These are phyloP conservation scores for Dryococelus australis DNA, from an alignment of 2,888 invertebrate species.

Conservation along the genomic window DNA sequence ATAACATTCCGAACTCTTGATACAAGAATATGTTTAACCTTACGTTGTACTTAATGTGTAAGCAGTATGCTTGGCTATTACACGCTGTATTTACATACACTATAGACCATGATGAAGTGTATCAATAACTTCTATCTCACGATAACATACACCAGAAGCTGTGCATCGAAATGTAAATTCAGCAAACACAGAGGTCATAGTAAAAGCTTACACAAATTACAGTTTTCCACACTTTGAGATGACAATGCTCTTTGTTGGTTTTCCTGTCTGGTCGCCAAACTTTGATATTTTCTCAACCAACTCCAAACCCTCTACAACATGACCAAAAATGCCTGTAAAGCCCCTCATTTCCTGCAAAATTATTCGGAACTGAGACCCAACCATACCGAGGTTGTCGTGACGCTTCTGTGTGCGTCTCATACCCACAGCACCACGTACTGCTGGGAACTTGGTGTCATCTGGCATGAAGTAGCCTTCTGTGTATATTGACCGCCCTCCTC, in stretches of 20 bases:
- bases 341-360: conserved; percentile 83
- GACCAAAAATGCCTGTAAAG: conserved; percentile 83
- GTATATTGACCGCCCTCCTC: conserved; percentile 79
- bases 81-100: conserved; percentile 4
- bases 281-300: conserved; percentile 80
- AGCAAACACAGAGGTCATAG: neutral
- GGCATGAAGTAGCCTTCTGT: conserved; percentile 82
- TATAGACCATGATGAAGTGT: neutral
- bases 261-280: conserved; percentile 78
- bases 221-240: conserved; percentile 79
- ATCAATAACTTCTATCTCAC: neutral
- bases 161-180: neutral
- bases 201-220: conserved; percentile 55
- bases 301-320: conserved; percentile 81
- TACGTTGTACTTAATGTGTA: conserved; percentile 40
- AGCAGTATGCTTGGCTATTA: conserved; percentile 36
- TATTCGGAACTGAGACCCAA: conserved; percentile 85
- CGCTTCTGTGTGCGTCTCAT: conserved; percentile 83
- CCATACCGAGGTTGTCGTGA: conserved; percentile 80
- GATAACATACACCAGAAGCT: conserved; percentile 21
- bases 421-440: conserved; percentile 79
- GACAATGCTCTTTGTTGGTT: conserved; percentile 76
- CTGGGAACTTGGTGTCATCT: conserved; percentile 79
- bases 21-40: conserved; percentile 42
- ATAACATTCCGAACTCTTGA: conserved; percentile 32